These are phyloP conservation scores for Plectrocnemia conspersa DNA, from an alignment of 1,140 invertebrate genomes.

Conservation along the genomic window DNA sequence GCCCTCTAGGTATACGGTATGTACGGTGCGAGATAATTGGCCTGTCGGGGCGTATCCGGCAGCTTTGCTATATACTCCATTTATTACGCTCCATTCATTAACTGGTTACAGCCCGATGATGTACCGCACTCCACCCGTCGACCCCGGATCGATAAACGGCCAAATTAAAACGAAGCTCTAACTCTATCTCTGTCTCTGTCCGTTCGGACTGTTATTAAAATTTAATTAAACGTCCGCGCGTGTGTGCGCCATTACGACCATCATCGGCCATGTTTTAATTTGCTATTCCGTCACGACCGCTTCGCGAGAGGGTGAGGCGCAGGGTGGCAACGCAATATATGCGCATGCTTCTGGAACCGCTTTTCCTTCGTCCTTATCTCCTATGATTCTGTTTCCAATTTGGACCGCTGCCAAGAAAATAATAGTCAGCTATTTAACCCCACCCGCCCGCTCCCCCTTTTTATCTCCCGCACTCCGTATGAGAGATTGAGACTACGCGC, in stretches of 20 bases:
- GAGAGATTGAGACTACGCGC: conserved; percentile 14
- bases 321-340: background rate
- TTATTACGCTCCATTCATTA: conserved; percentile 10
- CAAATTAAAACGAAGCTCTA: too few relatives aligned
- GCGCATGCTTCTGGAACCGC: conserved; percentile 11
- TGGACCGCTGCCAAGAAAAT: conserved; percentile 23
- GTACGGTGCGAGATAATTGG: conserved; percentile 3
- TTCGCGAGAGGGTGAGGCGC: background rate
- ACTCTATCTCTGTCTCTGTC: background rate
- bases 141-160: background rate
- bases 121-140: conserved; percentile 1
- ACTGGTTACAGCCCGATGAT: conserved; percentile 10
- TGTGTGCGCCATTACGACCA: conserved; percentile 1
- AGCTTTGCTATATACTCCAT: conserved; percentile 1
- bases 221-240: background rate
- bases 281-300: background rate
- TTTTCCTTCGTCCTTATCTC: conserved; percentile 24
- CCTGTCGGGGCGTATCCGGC: conserved; percentile 5
- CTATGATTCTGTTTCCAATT: conserved; percentile 26
- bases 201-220: background rate
- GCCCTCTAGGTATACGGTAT: background rate
- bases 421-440: conserved; percentile 26
- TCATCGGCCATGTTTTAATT: background rate
- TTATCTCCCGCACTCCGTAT: conserved; percentile 3
- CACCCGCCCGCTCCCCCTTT: conserved; percentile 1